phyloP scores from a whole-genome alignment of 2,888 invertebrate species.

The Oscheius sp. region DNA sequence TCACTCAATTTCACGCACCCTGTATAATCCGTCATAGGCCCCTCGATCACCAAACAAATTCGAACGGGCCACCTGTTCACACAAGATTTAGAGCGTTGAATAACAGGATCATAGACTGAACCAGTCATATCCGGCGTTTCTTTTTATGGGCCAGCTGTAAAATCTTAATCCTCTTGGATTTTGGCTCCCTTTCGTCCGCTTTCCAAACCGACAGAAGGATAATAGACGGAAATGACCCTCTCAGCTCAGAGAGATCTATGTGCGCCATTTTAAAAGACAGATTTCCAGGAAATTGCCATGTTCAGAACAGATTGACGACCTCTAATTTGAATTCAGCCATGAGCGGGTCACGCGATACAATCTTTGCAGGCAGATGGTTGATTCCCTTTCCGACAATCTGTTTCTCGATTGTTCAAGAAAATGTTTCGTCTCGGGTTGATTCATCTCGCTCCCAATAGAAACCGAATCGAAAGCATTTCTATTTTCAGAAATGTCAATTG shows the following conservation, averaged over 20 bases:
- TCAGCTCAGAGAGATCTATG: background rate
- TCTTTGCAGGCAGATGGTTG: slow-evolving; percentile 17
- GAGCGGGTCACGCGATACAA: slow-evolving; percentile 2
- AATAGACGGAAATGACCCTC: slow-evolving; percentile 15
- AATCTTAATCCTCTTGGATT: no score
- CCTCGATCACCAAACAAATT: no score
- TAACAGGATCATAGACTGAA: slow-evolving; percentile 1
- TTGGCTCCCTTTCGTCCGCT: no score
- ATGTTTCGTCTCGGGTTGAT: background rate
- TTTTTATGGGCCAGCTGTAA: background rate
- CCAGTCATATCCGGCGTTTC: background rate
- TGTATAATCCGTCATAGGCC: no score
- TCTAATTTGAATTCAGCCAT: slow-evolving; percentile 9
- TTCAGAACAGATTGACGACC: slow-evolving; percentile 5
- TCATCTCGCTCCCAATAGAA: background rate
- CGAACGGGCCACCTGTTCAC: slow-evolving; percentile 8
- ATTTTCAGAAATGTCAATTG: no score
- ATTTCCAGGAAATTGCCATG: slow-evolving; percentile 5
- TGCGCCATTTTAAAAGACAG: background rate
- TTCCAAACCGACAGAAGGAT: background rate
- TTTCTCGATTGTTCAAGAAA: background rate
- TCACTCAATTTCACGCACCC: no score
- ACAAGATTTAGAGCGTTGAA: background rate
- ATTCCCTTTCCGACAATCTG: background rate
- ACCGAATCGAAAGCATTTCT: no score